A percentile compares a stretch with the other conserved stretches of the same genome.
phyloP scores from a whole-genome alignment of 2,797 vertebrate species.

The Okamejei kenojei region DNA sequence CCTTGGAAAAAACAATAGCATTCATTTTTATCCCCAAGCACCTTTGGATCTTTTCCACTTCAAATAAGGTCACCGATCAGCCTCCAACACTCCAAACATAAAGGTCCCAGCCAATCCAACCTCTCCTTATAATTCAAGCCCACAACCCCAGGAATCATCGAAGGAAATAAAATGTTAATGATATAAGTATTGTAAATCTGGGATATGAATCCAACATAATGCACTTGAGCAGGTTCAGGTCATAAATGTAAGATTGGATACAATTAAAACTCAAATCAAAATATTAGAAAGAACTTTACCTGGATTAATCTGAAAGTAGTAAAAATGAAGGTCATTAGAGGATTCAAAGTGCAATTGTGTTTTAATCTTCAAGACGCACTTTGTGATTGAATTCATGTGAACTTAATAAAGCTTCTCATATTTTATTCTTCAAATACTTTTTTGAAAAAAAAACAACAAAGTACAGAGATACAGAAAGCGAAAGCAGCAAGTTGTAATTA shows the following conservation, averaged over 20 bases:
- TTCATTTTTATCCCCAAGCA: too few relatives aligned
- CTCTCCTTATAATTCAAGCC: too few relatives aligned
- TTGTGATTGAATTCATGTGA: neutral
- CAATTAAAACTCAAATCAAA: neutral
- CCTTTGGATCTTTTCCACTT: too few relatives aligned
- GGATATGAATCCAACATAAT: neutral
- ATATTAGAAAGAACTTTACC: neutral
- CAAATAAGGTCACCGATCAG: too few relatives aligned
- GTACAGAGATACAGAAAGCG: neutral
- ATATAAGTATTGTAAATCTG: neutral
- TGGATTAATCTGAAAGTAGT: neutral
- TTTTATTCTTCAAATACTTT: neutral
- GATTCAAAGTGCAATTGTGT: neutral
- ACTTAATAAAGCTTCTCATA: neutral
- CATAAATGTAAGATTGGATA: neutral
- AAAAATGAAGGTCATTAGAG: neutral
- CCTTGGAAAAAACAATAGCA: too few relatives aligned
- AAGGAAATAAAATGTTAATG: neutral
- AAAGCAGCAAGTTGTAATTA: neutral
- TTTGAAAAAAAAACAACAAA: neutral
- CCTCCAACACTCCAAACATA: too few relatives aligned
- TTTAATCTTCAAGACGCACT: neutral
- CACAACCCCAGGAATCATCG: too few relatives aligned
- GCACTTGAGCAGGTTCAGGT: neutral
- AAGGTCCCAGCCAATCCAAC: too few relatives aligned